Evolutionary conservation across 2,888 invertebrate species (phyloP), one percentile per base, ranked within the genome.

Genomic region (Mellilla xanthometata): DNA sequence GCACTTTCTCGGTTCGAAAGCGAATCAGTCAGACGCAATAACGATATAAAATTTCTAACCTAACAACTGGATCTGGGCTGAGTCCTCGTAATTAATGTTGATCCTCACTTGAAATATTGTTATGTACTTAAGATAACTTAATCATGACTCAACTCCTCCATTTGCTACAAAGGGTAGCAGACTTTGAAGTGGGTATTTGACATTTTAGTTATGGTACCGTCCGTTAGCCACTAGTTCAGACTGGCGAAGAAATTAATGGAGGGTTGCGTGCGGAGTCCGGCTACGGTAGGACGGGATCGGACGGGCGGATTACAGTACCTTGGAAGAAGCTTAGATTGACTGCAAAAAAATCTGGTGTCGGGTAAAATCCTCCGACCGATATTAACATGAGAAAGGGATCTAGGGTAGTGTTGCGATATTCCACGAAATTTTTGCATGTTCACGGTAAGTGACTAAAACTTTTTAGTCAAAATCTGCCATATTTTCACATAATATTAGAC

Each of bases 101-200:
- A 40, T 43, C 39, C 32, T 33, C 39, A 39, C 34, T 39, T 33
- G 42, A 49, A 54, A 43, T 44, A 48, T 49, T 40, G 43, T 29
- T 44, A 36, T 49, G 39, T 49, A 49, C 39, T 49, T 51, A 34
- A 32, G 44, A 35, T 49, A 47, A 54, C 49, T 49, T 47, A 54
- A 54, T 54, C 49, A 54, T 52, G 52, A 46, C 36, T 45, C 47
- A 42, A 48, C 46, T 40, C 38, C 45, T 50, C 54, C 42, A 51
- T 51, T 51, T 51, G 40, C 46, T 38, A 36, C 36, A 39, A 49
- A 45, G 49, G 54, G 44, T 39, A 43, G 28, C 33, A 12, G 52
- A 54, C 48, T 41, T 54, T 56, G 52, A 54, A 54, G 52, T 54
- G 54, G 56, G 54, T 54, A 43, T 54, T 52, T 54, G 50, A 46